phyloP scores from a whole-genome alignment of 2,888 invertebrate species.

The Euzetes globulus region DNA sequence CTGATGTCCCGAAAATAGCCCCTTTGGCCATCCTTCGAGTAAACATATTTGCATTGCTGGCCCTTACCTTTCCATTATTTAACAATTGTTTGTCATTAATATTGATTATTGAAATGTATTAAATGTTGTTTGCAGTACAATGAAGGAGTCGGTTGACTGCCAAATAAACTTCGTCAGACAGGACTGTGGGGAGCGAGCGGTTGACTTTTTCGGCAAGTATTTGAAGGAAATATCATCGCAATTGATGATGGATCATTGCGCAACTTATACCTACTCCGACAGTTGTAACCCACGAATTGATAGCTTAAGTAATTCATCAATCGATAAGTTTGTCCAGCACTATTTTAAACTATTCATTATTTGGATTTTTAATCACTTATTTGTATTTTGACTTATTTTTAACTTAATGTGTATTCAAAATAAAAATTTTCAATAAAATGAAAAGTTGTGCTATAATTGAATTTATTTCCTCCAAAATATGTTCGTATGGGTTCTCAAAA shows the following conservation, averaged over 20 bases:
- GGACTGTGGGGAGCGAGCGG: conserved; percentile 25
- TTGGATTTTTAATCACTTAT: not conserved
- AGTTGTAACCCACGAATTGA: conserved; percentile 21
- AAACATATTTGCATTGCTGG: too few relatives aligned
- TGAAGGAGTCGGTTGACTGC: conserved; percentile 25
- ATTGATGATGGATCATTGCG: conserved; percentile 31
- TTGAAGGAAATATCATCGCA: conserved; percentile 24
- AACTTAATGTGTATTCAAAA: not conserved
- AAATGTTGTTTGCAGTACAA: conserved; percentile 12
- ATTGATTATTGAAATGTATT: not conserved
- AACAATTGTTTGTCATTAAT: not conserved
- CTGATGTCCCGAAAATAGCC: too few relatives aligned
- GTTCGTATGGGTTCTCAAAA: not conserved
- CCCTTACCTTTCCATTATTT: too few relatives aligned
- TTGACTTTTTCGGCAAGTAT: conserved; percentile 25
- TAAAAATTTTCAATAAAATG: not conserved
- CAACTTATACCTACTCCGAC: conserved; percentile 21
- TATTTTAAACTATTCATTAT: not conserved
- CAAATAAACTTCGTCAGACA: conserved; percentile 26
- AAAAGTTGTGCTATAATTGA: not conserved
- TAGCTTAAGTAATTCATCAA: not conserved
- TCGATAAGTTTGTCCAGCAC: not conserved
- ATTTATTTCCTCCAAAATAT: not conserved
- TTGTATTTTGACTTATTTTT: not conserved
- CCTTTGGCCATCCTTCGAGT: not conserved